phyloP scores from a whole-genome alignment of 1,140 invertebrate genomes.

The Caenorhabditis brenneri region DNA sequence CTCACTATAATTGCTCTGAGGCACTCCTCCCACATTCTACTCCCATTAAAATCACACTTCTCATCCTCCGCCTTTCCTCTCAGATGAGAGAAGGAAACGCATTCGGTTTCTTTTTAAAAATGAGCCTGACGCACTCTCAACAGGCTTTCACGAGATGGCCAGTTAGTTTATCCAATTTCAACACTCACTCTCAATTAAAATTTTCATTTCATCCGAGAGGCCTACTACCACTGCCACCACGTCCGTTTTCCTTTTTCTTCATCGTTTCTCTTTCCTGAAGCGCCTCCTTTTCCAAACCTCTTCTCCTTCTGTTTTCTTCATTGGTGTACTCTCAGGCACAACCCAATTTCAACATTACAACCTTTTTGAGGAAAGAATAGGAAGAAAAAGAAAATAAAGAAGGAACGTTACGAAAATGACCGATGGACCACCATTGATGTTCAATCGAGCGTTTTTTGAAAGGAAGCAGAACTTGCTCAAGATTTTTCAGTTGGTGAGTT shows the following conservation, averaged over 20 bases:
- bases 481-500: conserved; percentile 13
- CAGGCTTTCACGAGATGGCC: background rate
- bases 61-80: background rate
- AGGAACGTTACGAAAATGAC: conserved; percentile 21
- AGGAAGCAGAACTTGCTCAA: conserved; percentile 14
- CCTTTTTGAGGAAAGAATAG: background rate
- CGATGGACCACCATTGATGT: conserved; percentile 35
- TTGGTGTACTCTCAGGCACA: conserved; percentile 39
- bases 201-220: conserved; percentile 28
- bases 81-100: background rate
- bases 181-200: conserved; percentile 43
- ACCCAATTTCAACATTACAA: conserved; percentile 37
- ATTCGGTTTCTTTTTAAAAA: conserved; percentile 38
- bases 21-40: background rate
- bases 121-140: conserved; percentile 24
- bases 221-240: background rate
- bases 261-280: conserved; percentile 1
- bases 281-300: background rate
- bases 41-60: conserved; percentile 39
- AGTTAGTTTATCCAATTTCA: conserved; percentile 44
- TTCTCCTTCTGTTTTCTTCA: background rate
- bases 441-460: conserved; percentile 33
- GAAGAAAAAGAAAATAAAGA: background rate
- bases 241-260: conserved; percentile 13
- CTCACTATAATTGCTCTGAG: conserved; percentile 24